Percentiles rank a stretch among this genome's conserved stretches.
Conservation (phyloP, 30 jellyfish, hydroid and myxozoan species). For the Mastigias papua region DNA sequence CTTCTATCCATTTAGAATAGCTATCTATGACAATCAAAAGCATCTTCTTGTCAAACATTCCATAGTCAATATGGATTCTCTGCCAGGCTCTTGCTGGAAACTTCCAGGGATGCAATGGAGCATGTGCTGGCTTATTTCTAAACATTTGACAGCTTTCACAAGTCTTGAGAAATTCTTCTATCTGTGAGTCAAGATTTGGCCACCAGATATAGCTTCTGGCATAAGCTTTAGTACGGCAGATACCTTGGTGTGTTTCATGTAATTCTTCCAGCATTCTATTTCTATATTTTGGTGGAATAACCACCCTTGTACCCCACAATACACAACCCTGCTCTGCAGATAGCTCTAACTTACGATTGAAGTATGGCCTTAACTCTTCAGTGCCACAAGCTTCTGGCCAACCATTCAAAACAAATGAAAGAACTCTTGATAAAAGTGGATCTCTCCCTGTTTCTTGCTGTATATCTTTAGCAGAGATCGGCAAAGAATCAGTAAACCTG, state of each 20-base stretch:
- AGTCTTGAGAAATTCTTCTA: slow-evolving; percentile 33
- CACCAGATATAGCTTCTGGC: slow-evolving; percentile 48
- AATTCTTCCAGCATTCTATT: slow-evolving; percentile 30
- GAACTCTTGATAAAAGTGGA: slow-evolving; percentile 37
- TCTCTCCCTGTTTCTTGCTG: slow-evolving; percentile 43
- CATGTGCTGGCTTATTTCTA: slow-evolving; percentile 30
- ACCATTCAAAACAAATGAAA: slow-evolving; percentile 41
- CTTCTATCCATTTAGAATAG: slow-evolving; percentile 62
- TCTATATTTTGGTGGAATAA: slow-evolving; percentile 39
- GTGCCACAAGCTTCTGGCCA: slow-evolving; percentile 41
- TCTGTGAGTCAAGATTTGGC: neutral
- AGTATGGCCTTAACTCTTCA: slow-evolving; percentile 53
- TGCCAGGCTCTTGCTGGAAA: slow-evolving; percentile 40
- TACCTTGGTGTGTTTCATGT: slow-evolving; percentile 58
- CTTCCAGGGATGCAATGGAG: slow-evolving; percentile 20
- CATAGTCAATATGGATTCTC: slow-evolving; percentile 51
- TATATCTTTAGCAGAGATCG: slow-evolving; percentile 37
- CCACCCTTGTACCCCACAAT: slow-evolving; percentile 62
- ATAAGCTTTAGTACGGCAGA: slow-evolving; percentile 29
- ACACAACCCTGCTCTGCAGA: slow-evolving; percentile 12
- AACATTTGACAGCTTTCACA: slow-evolving; percentile 25
- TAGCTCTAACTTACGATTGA: slow-evolving; percentile 38
- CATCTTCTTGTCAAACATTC: slow-evolving; percentile 8
- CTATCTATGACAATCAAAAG: slow-evolving; percentile 10
- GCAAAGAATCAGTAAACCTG: slow-evolving; percentile 17